Conservation (phyloP, 2,113 vertebrate species). For the Oncorhynchus tshawytscha region DNA sequence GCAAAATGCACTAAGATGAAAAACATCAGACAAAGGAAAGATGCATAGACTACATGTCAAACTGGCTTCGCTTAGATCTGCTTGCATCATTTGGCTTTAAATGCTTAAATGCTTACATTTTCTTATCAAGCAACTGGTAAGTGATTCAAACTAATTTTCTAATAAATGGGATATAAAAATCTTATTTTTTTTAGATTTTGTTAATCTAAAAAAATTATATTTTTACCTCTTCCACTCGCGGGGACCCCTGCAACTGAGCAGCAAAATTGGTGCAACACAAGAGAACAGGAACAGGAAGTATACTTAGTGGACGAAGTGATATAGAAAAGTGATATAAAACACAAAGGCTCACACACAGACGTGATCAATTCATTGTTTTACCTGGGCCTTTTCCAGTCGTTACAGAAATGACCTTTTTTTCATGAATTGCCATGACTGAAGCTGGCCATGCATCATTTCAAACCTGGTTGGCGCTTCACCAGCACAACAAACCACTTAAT, state of each 20-base stretch:
- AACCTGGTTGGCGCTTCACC: background rate
- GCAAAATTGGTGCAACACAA: slow-evolving; percentile 16
- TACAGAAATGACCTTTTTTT: background rate
- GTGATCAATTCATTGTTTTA: slow-evolving; percentile 17
- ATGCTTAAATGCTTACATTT: slow-evolving; percentile 14
- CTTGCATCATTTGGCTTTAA: slow-evolving; percentile 24
- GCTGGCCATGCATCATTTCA: background rate
- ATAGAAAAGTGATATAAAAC: background rate
- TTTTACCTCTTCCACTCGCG: slow-evolving; percentile 17
- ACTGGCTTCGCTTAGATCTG: slow-evolving; percentile 66
- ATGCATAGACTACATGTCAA: slow-evolving; percentile 80
- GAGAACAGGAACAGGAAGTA: slow-evolving; percentile 14
- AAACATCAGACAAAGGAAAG: slow-evolving; percentile 57
- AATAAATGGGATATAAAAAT: background rate
- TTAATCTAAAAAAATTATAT: background rate
- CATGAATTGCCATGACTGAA: background rate
- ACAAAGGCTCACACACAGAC: slow-evolving; percentile 23
- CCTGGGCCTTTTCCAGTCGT: background rate
- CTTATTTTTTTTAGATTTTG: too few relatives aligned
- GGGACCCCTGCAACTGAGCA: slow-evolving; percentile 16
- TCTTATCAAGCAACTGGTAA: slow-evolving; percentile 28
- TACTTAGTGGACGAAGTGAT: slow-evolving; percentile 25
- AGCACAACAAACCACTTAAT: background rate
- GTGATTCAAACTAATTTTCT: background rate
- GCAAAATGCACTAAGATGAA: slow-evolving; percentile 80